A percentile compares a stretch with the other conserved stretches of the same genome.
Conservation (phyloP, 23 tunicate genomes). For the Halocynthia aurantium region DNA sequence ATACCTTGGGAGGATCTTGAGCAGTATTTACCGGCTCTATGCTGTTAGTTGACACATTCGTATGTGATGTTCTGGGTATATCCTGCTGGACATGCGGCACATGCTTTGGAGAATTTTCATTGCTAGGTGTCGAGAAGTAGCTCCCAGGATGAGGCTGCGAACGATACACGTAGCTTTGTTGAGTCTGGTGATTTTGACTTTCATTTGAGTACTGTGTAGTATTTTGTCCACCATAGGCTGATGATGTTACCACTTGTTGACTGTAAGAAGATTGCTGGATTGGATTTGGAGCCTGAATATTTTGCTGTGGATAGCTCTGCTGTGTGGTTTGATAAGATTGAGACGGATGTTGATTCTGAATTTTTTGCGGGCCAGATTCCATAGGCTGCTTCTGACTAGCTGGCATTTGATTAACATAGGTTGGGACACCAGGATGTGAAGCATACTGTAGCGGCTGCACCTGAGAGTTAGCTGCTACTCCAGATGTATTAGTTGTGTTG, state of each 20-base stretch:
- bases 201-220: not conserved
- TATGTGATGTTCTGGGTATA: not conserved
- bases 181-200: not conserved
- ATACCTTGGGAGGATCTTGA: too few relatives aligned
- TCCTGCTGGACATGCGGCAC: not conserved
- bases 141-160: conserved; percentile 21
- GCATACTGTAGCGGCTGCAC: too few relatives aligned
- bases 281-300: not conserved
- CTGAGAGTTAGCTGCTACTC: too few relatives aligned
- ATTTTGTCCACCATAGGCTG: not conserved
- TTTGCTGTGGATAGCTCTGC: not conserved
- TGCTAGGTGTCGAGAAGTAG: conserved; percentile 12
- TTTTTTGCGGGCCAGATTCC: not conserved
- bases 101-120: conserved; percentile 31
- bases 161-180: conserved; percentile 10
- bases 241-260: not conserved
- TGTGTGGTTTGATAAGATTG: not conserved
- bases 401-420: too few relatives aligned
- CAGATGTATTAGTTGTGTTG: not conserved
- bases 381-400: too few relatives aligned
- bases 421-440: too few relatives aligned
- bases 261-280: not conserved
- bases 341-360: not conserved
- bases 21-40: too few relatives aligned
- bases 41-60: too few relatives aligned